Percentiles rank a stretch among this genome's conserved stretches.
phyloP scores from a whole-genome alignment of 2,888 invertebrate species.

The Schrankia costaestrigalis region DNA sequence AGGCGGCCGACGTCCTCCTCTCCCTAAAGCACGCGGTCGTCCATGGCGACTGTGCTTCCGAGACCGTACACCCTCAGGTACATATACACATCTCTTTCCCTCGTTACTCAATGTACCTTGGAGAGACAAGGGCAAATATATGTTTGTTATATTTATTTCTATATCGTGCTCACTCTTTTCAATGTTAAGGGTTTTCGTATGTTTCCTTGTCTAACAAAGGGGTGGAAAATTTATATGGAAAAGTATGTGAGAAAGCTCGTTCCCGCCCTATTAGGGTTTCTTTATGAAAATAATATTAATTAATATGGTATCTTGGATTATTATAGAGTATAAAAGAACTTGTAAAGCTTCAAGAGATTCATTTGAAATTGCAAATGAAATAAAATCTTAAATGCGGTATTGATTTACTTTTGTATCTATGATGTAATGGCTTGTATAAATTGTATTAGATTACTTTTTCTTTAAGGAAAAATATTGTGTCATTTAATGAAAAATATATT shows the following conservation, averaged over 20 bases:
- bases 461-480: too few species aligned
- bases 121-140: constrained; percentile 28
- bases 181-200: constrained; percentile 5
- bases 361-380: constrained; percentile 6
- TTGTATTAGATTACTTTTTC: too few species aligned
- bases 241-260: constrained; percentile 27
- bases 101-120: not conserved
- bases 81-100: constrained; percentile 43
- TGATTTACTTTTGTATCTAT: not conserved
- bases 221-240: constrained; percentile 27
- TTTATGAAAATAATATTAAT: constrained; percentile 53
- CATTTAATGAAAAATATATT: too few species aligned
- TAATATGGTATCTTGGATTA: constrained; percentile 49
- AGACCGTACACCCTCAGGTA: constrained; percentile 79
- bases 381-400: not conserved
- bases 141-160: constrained; percentile 1
- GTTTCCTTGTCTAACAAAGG: constrained; percentile 29
- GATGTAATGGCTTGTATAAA: too few species aligned
- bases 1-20: constrained; percentile 93
- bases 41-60: constrained; percentile 84
- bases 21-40: constrained; percentile 94
- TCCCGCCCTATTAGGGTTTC: constrained; percentile 27
- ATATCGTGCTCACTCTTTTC: constrained; percentile 10
- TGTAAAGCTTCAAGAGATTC: constrained; percentile 24
- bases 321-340: constrained; percentile 16